Evolutionary conservation across 2,888 invertebrate genomes (phyloP).

Genomic region (Petrolisthes cinctipes): DNA sequence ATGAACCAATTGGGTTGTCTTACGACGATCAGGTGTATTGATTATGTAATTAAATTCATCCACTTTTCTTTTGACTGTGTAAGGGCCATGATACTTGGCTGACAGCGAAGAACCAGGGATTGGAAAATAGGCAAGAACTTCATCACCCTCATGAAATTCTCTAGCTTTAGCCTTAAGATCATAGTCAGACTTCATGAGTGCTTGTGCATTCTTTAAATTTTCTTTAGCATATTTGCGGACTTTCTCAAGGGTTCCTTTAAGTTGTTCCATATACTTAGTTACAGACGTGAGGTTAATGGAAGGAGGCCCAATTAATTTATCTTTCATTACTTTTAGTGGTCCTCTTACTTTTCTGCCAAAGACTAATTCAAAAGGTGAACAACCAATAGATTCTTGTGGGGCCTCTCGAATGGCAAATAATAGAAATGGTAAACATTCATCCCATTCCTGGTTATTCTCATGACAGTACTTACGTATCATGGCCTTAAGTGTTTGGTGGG

Average conservation of each 20-base stretch:
- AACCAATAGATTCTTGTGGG: conserved; percentile 23
- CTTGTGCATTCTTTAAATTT: background rate
- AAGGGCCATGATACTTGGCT: background rate
- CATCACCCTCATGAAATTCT: conserved; percentile 15
- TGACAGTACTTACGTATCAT: background rate
- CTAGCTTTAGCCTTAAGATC: background rate
- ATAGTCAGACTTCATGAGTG: background rate
- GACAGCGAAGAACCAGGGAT: conserved; percentile 6
- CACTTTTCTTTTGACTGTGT: background rate
- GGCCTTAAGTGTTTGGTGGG: conserved; percentile 10
- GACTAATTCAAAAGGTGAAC: conserved; percentile 5
- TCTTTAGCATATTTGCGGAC: too few species aligned
- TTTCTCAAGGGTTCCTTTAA: too few species aligned
- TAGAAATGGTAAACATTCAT: background rate
- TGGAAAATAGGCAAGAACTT: conserved; percentile 16
- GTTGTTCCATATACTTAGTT: too few species aligned
- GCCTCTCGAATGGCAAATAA: conserved; percentile 21
- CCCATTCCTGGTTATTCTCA: conserved; percentile 3
- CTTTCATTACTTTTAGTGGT: conserved; percentile 8
- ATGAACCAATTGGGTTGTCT: conserved; percentile 2
- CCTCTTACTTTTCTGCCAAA: conserved; percentile 21
- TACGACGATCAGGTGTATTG: conserved; percentile 1
- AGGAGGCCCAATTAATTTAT: background rate
- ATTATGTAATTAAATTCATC: conserved; percentile 10
- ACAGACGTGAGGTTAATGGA: too few species aligned